Conservation (phyloP, 2,888 invertebrate genomes). For the Nezara viridula region DNA sequence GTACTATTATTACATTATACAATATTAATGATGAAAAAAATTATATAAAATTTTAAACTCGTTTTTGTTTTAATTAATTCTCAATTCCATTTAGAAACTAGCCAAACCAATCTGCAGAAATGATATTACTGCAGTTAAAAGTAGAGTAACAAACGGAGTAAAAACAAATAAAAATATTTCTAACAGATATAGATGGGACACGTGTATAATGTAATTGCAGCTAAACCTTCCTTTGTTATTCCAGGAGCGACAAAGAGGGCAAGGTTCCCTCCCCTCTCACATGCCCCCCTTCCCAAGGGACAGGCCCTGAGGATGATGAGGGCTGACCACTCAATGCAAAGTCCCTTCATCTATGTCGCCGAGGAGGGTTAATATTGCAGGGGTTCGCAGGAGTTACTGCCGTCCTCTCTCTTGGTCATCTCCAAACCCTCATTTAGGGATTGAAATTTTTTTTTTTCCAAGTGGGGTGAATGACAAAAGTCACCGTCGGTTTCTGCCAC, state of each 20-base stretch:
- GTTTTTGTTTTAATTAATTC: no score
- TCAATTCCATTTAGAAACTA: no score
- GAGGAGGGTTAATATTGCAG: slow-evolving; percentile 39
- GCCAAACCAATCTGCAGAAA: no score
- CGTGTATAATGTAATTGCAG: slow-evolving; percentile 44
- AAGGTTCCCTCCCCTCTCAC: neutral
- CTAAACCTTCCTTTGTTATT: slow-evolving; percentile 45
- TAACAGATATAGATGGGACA: neutral
- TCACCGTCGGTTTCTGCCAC: neutral
- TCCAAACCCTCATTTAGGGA: slow-evolving; percentile 2
- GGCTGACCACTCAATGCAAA: slow-evolving; percentile 51
- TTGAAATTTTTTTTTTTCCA: neutral
- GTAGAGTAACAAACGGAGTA: neutral
- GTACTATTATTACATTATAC: no score
- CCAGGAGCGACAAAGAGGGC: slow-evolving; percentile 20
- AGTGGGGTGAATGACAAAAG: slow-evolving; percentile 8
- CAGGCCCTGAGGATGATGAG: neutral
- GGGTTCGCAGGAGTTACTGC: slow-evolving; percentile 23
- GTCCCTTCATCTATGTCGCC: slow-evolving; percentile 38
- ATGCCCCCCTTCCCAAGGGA: neutral
- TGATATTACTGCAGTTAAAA: neutral
- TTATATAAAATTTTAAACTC: no score
- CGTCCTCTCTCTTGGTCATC: neutral
- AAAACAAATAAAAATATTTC: neutral
- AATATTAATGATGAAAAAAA: no score